These are phyloP conservation scores for Lochmaea crataegi DNA, from an alignment of 2,888 invertebrate species.

Conservation along the genomic window DNA sequence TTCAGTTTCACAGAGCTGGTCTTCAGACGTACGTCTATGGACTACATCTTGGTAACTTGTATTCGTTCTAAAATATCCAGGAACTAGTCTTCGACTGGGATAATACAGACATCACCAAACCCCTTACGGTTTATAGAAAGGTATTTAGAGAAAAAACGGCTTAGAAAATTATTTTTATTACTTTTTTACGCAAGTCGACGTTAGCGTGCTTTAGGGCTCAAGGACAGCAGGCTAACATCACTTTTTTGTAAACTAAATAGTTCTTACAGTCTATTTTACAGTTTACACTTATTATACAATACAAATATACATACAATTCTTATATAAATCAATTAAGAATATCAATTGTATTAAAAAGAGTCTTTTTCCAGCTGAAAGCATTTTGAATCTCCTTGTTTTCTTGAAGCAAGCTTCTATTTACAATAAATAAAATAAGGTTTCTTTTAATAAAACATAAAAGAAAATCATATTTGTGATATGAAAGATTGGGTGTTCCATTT, in stretches of 20 bases:
- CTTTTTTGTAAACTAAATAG: conserved; percentile 38
- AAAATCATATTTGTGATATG: too few species aligned
- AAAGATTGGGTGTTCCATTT: too few species aligned
- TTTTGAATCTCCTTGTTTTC: not conserved
- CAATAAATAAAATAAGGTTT: not conserved
- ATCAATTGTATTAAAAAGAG: conserved; percentile 11
- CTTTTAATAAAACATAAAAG: too few species aligned
- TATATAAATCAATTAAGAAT: conserved; percentile 39
- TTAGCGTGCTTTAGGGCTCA: conserved; percentile 49
- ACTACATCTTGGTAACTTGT: too few species aligned
- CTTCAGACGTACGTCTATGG: too few species aligned
- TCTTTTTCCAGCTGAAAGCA: not conserved
- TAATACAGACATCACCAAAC: too few species aligned
- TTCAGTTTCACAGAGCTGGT: too few species aligned
- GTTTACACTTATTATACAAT: conserved; percentile 40
- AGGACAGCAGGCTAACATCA: conserved; percentile 46
- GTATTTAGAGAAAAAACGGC: not conserved
- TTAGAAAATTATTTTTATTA: conserved; percentile 35
- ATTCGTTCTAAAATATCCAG: too few species aligned
- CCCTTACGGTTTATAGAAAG: not conserved
- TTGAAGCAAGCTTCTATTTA: not conserved
- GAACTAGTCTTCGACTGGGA: too few species aligned
- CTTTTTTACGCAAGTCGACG: conserved; percentile 34
- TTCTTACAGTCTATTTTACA: conserved; percentile 37
- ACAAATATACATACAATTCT: conserved; percentile 46